Conservation (phyloP, 2,113 vertebrate species). For the Heliornis fulica region DNA sequence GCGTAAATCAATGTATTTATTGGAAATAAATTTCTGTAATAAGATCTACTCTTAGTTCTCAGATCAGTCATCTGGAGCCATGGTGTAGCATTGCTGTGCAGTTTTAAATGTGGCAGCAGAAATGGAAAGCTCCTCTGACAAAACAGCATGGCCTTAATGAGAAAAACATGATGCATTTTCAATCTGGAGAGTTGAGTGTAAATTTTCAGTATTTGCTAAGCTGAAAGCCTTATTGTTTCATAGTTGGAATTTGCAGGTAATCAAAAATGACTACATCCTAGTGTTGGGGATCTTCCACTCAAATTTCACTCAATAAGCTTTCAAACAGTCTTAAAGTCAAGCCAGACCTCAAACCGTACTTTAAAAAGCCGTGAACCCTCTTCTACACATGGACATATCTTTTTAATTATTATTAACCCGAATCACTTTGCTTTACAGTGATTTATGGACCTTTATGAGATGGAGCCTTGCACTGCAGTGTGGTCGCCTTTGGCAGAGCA, state of each 20-base stretch:
- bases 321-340: slow-evolving; percentile 26
- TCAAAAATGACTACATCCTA: slow-evolving; percentile 28
- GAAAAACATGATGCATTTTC: neutral
- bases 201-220: slow-evolving; percentile 47
- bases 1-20: neutral
- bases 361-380: neutral
- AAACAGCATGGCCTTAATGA: neutral
- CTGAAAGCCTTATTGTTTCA: slow-evolving; percentile 32
- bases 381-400: neutral
- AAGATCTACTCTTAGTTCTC: neutral
- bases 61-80: neutral
- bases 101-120: neutral
- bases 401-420: slow-evolving; percentile 11
- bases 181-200: neutral
- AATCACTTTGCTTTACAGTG: neutral
- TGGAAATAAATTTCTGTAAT: neutral
- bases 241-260: slow-evolving; percentile 42
- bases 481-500: neutral
- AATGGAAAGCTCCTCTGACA: neutral
- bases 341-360: neutral
- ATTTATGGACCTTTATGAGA: neutral
- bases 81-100: neutral
- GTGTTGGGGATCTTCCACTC: slow-evolving; percentile 30
- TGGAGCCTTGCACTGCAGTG: neutral
- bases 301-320: slow-evolving; percentile 41